Evolutionary conservation across 2,113 vertebrate species (phyloP).

Genomic region (Colius striatus): DNA sequence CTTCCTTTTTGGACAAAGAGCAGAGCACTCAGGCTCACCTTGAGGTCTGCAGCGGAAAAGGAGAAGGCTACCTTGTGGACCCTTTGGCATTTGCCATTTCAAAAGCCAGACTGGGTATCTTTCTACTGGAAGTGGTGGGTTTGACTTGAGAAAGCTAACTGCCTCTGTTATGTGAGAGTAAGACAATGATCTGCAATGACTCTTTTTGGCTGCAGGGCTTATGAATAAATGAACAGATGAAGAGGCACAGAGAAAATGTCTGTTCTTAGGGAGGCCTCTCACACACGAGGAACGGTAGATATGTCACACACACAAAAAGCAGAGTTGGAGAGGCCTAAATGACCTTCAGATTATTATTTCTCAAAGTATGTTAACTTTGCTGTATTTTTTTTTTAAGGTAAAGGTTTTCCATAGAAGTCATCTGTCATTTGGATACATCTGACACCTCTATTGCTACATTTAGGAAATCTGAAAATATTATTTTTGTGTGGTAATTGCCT

Average conservation of each 20-base stretch:
- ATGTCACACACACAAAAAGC: background rate
- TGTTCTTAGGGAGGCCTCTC: background rate
- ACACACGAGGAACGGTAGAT: background rate
- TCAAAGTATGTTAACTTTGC: background rate
- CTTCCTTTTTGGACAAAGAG: background rate
- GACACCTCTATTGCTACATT: background rate
- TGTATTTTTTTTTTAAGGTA: background rate
- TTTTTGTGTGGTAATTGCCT: background rate
- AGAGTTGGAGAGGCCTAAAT: background rate
- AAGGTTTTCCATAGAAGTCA: background rate
- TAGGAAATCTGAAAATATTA: background rate
- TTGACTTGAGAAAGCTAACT: background rate
- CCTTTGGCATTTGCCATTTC: background rate
- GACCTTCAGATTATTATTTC: background rate
- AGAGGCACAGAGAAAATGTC: background rate
- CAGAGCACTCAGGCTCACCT: background rate
- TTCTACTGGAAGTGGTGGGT: background rate
- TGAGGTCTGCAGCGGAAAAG: background rate
- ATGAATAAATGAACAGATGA: background rate
- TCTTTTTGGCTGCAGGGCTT: background rate
- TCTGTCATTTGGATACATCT: background rate
- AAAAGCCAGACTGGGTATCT: background rate
- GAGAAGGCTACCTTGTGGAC: background rate
- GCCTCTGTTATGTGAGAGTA: background rate
- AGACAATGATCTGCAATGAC: background rate